phyloP scores from a whole-genome alignment of 2,888 invertebrate species.

The Toxonevra muliebris region DNA sequence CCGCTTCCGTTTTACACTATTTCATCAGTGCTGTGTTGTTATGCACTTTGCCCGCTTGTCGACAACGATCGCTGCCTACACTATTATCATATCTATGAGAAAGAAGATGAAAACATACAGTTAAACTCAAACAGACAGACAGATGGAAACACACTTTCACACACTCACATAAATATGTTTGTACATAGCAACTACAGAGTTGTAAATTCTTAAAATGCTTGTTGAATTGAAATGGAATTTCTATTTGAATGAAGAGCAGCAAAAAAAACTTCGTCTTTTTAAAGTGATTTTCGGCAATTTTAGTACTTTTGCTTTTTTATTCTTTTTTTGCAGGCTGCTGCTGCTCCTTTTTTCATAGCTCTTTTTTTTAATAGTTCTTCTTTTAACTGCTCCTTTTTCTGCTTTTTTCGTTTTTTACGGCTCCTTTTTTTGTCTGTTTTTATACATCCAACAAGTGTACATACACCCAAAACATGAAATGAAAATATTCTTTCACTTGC shows the following conservation, averaged over 20 bases:
- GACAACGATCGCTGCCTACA: background rate
- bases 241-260: background rate
- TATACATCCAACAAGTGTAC: background rate
- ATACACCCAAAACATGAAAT: background rate
- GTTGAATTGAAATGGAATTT: background rate
- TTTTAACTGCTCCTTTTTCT: background rate
- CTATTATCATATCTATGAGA: background rate
- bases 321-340: too few relatives aligned
- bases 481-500: conserved; percentile 20
- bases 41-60: background rate
- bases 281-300: background rate
- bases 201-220: background rate
- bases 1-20: conserved; percentile 12
- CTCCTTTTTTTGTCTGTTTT: background rate
- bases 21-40: background rate
- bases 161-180: too few relatives aligned
- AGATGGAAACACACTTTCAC: background rate
- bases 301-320: background rate
- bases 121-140: background rate
- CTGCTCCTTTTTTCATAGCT: too few relatives aligned
- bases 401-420: background rate
- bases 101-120: background rate
- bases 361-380: too few relatives aligned
- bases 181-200: background rate
- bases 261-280: too few relatives aligned